Base-by-base conservation (phyloP, 2,113 vertebrate genomes). In the Speoplatyrhinus poulsoni region DNA sequence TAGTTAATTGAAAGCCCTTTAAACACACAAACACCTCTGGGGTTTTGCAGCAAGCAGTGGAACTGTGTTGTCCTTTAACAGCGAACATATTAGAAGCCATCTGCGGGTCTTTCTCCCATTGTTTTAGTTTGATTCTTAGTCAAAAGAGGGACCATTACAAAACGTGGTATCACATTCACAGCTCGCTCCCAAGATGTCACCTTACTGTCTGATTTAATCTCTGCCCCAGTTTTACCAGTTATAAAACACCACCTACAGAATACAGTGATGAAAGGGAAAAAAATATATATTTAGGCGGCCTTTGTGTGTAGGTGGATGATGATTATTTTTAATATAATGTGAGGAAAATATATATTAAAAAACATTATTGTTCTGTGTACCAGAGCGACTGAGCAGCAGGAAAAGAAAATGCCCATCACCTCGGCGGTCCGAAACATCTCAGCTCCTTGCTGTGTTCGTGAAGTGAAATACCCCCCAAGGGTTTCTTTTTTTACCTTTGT, bases 401-500 rank as follows among this genome's bases (percentile, higher is more conserved):
- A 41, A 6, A 53, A 32, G 7, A 32, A 52, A 13, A 13, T 32
- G 32, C 33, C 33, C 11, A 12, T 13, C 47, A 60, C 13, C 9
- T 53, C 15, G 46, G 3, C 62, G 48, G 67, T 71, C 47, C 48
- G 52, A 46, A 54, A 12, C 70, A 72, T 47, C 69, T 10, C 55
- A 60, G 73, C 73, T 86, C 69, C 79, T 74, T 79, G 74, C 73
- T 64, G 36, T 81, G 81, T 82, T 87, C 79, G 71, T 85, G 87
- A 82, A 88, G 87, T 64, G 54, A 50, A 72, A 87, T 64, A 53
- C 46, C 32, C 57, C 74, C 55, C 63, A 41, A 54, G 65, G 56
- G 47, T 60, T 58, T 68, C 73, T 66, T 6, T 17, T 62, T 81
- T 93, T 95, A 98, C 98, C 98, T 98, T 91, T 98, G 96, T 83